Evolutionary conservation across 2,113 vertebrate species (phyloP).

Genomic region (Scartelaos histophorus): DNA sequence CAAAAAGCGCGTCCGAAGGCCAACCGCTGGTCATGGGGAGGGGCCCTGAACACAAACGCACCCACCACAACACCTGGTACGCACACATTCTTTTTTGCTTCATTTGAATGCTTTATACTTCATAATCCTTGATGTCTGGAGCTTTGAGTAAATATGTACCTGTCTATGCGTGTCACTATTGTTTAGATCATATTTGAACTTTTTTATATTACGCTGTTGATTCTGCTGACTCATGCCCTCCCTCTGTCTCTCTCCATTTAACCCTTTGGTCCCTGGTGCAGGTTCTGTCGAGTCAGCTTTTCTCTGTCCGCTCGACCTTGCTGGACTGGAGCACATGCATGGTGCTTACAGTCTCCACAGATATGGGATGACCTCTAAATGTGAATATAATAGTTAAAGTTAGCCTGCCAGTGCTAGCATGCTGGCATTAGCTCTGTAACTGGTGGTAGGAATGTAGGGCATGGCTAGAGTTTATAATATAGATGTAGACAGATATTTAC

Average conservation of each 20-base stretch:
- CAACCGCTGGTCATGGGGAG: conserved; percentile 93
- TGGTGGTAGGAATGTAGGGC: conserved; percentile 49
- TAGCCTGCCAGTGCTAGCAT: conserved; percentile 48
- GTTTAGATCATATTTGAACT: conserved; percentile 58
- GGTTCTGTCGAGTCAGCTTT: conserved; percentile 92
- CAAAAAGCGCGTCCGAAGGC: conserved; percentile 83
- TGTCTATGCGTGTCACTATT: conserved; percentile 64
- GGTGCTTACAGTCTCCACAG: conserved; percentile 84
- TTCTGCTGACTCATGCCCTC: conserved; percentile 68
- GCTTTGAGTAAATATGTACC: conserved; percentile 48
- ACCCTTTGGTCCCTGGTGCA: conserved; percentile 75
- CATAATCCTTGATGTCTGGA: conserved; percentile 9
- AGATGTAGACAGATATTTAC: conserved; percentile 29
- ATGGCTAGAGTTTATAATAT: conserved; percentile 31
- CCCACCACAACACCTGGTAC: conserved; percentile 78
- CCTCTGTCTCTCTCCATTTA: neutral
- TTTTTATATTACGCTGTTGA: conserved; percentile 63
- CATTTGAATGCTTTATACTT: neutral
- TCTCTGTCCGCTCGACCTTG: conserved; percentile 90
- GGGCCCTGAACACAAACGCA: conserved; percentile 75
- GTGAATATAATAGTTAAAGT: conserved; percentile 68
- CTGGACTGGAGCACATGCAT: conserved; percentile 87
- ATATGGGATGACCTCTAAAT: conserved; percentile 81
- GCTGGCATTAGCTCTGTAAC: conserved; percentile 35
- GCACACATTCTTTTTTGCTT: conserved; percentile 5